A percentile compares a stretch with the other conserved stretches of the same genome.
Conservation (phyloP, 2,113 vertebrate genomes). For the Dissostichus mawsoni region DNA sequence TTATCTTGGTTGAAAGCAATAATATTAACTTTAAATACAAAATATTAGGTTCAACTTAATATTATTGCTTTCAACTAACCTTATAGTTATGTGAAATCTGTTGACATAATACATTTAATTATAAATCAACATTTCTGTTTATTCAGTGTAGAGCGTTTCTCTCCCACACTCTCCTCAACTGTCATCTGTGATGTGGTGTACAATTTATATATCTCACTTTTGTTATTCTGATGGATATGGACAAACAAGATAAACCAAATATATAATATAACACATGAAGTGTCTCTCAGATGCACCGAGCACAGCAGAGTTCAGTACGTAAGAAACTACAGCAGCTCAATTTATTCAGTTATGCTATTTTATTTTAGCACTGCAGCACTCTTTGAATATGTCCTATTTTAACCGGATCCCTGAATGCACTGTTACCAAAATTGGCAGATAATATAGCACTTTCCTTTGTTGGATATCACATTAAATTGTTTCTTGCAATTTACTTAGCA, state of each 20-base stretch:
- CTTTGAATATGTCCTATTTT: constrained; percentile 1
- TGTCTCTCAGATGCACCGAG: constrained; percentile 1
- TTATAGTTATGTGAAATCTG: no score
- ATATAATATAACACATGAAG: constrained; percentile 22
- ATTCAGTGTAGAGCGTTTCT: no score
- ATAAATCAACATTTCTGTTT: no score
- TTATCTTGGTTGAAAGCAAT: no score
- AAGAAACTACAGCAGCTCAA: not conserved
- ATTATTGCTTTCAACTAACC: no score
- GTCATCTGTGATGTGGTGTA: not conserved
- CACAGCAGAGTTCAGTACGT: constrained; percentile 7
- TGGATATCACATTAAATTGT: not conserved
- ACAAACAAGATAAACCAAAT: not conserved
- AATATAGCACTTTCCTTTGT: not conserved
- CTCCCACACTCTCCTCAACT: not conserved
- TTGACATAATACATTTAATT: no score
- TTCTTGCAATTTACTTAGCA: not conserved
- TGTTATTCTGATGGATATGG: constrained; percentile 8
- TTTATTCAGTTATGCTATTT: constrained; percentile 21
- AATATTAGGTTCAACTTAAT: no score
- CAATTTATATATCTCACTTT: not conserved
- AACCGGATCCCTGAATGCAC: not conserved
- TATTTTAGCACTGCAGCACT: not conserved
- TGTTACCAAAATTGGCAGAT: constrained; percentile 5
- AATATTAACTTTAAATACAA: no score